These are phyloP conservation scores for Phalacrocorax aristotelis DNA, from an alignment of 2,113 vertebrate genomes.

Conservation along the genomic window DNA sequence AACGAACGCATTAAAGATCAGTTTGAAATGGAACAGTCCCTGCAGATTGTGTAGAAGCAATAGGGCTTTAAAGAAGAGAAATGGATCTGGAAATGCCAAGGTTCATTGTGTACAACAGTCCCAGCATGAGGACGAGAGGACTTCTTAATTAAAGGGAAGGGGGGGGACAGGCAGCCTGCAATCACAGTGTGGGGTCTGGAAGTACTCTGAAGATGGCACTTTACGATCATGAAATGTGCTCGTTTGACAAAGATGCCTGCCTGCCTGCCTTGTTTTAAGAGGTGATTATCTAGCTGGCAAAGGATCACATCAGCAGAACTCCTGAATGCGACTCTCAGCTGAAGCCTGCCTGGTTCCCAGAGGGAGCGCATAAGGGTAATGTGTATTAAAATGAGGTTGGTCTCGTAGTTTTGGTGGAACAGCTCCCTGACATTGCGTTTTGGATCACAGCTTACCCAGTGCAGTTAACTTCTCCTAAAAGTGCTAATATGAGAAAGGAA, in stretches of 20 bases:
- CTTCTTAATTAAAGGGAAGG: constrained; percentile 33
- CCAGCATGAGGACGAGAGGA: background rate
- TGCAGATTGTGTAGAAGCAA: background rate
- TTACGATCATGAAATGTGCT: background rate
- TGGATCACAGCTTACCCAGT: background rate
- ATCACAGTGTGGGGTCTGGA: background rate
- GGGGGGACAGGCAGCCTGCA: background rate
- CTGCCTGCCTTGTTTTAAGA: background rate
- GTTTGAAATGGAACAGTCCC: background rate
- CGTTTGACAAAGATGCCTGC: background rate
- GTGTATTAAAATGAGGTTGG: background rate
- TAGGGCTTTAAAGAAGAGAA: constrained; percentile 25
- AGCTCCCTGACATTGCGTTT: background rate
- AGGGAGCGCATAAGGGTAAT: background rate
- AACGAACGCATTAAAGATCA: background rate
- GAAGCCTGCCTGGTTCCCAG: background rate
- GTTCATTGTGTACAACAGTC: background rate
- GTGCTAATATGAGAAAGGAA: background rate
- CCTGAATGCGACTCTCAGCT: background rate
- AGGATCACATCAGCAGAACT: background rate
- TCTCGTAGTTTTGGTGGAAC: background rate
- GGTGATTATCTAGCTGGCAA: background rate
- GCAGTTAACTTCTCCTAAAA: background rate
- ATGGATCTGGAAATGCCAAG: background rate
- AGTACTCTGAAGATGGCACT: background rate